Conservation (phyloP, 2,113 vertebrate genomes). For the Ovibos moschatus region DNA sequence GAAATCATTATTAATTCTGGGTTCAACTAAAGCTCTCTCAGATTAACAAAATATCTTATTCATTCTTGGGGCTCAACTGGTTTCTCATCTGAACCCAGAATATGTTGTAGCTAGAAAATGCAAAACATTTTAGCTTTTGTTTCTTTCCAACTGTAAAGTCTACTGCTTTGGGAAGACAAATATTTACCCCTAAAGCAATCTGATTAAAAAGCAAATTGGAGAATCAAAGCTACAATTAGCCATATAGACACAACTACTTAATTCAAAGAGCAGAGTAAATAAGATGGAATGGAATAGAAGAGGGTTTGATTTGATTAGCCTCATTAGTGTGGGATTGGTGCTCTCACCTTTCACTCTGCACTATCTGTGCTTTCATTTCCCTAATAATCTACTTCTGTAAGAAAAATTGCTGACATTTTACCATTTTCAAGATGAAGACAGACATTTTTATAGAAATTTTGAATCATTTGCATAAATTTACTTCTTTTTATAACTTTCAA, state of each 20-base stretch:
- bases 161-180: constrained; percentile 68
- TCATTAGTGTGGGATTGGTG: constrained; percentile 66
- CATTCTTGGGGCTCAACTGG: background rate
- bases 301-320: constrained; percentile 70
- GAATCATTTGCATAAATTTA: background rate
- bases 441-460: background rate
- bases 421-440: background rate
- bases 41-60: background rate
- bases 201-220: constrained; percentile 80
- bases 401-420: constrained; percentile 19
- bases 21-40: background rate
- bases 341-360: constrained; percentile 28
- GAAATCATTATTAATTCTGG: background rate
- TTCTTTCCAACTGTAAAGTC: constrained; percentile 52
- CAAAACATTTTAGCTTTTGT: constrained; percentile 68
- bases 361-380: constrained; percentile 42
- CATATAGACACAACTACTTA: constrained; percentile 78
- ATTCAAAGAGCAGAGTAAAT: constrained; percentile 77
- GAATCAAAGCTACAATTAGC: constrained; percentile 80
- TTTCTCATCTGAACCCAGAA: constrained; percentile 11
- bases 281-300: constrained; percentile 62
- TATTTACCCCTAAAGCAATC: constrained; percentile 73
- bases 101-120: background rate
- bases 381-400: constrained; percentile 31
- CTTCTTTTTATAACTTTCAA: background rate